phyloP scores from a whole-genome alignment of 1,140 invertebrate species.

The Brachionus rubens region DNA sequence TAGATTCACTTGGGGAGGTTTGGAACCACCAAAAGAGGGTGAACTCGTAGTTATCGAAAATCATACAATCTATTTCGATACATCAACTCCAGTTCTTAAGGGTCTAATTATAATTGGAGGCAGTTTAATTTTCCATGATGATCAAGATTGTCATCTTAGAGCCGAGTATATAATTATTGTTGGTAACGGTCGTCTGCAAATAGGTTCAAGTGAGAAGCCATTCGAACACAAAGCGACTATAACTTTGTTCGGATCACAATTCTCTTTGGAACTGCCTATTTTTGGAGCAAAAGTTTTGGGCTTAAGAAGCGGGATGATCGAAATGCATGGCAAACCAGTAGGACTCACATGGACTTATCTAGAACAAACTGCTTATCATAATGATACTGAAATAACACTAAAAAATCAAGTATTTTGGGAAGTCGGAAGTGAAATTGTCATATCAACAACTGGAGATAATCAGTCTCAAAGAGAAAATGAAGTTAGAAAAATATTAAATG shows the following conservation, averaged over 20 bases:
- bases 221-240: slow-evolving; percentile 47
- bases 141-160: slow-evolving; percentile 48
- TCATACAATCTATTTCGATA: slow-evolving; percentile 54
- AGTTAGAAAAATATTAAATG: slow-evolving; percentile 49
- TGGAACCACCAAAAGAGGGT: slow-evolving; percentile 50
- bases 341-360: slow-evolving; percentile 53
- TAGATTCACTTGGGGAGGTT: slow-evolving; percentile 51
- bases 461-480: slow-evolving; percentile 51
- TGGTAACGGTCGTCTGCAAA: slow-evolving; percentile 47
- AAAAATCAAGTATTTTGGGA: slow-evolving; percentile 53
- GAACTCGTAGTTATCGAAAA: slow-evolving; percentile 55
- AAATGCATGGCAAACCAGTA: slow-evolving; percentile 50
- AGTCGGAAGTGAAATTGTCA: slow-evolving; percentile 53
- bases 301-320: slow-evolving; percentile 48
- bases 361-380: slow-evolving; percentile 50
- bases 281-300: slow-evolving; percentile 48
- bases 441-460: slow-evolving; percentile 54
- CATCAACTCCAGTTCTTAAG: slow-evolving; percentile 51
- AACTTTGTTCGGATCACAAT: slow-evolving; percentile 43
- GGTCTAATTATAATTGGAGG: slow-evolving; percentile 48
- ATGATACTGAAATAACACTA: slow-evolving; percentile 49
- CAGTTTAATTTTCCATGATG: slow-evolving; percentile 48
- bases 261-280: slow-evolving; percentile 47
- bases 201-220: slow-evolving; percentile 48
- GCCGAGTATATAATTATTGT: slow-evolving; percentile 49